Evolutionary conservation across 2,797 vertebrate genomes (phyloP), one percentile per base, ranked within the genome.

Genomic region (Lacerta bilineata): DNA sequence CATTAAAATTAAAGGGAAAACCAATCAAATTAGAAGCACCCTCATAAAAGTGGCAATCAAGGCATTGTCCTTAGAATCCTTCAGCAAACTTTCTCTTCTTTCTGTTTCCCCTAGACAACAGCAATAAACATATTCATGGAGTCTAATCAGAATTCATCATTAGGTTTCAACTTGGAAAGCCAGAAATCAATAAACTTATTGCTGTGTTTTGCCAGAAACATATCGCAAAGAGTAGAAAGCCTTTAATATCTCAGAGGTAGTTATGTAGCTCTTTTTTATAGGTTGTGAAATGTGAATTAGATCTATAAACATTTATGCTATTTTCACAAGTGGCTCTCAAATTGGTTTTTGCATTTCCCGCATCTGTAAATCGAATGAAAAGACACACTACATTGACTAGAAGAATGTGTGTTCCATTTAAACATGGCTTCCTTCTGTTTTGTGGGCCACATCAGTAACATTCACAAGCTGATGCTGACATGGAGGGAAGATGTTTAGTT

Each of bases 61-160:
- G 89, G 69, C 4, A 3, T 36, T 39, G 86, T 64, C 80, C 36
- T 76, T 68, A 0, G 0, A 23, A 33, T 0, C 0, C 43, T 39
- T 85, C 46, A 86, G 15, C n/a, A 61, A 89, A 88, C 81, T 1
- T 0, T 10, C 74, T 55, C 18, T 69, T 39, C 5, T 41, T 36
- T 43, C 43, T 46, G 0, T 0, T 59, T 87, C 0, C 9, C 13
- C 1, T 55, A 55, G 69, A 87, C 69, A 91, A 7, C 3, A 7
- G 2, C 50, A 87, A 64, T 81, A 74, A 43, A 25, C 2, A 75
- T 75, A 27, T 66, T 87, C 59, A 82, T 25, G 29, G 72, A n/a
- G 7, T 87, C 29, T 64, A 85, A 80, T 85, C 72, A 80, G n/a
- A 85, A 89, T 85, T 80, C 68, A 43, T 89, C 50, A 85, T 89